Conservation (phyloP, 2,797 vertebrate genomes). For the Schizopygopsis malacanthus region DNA sequence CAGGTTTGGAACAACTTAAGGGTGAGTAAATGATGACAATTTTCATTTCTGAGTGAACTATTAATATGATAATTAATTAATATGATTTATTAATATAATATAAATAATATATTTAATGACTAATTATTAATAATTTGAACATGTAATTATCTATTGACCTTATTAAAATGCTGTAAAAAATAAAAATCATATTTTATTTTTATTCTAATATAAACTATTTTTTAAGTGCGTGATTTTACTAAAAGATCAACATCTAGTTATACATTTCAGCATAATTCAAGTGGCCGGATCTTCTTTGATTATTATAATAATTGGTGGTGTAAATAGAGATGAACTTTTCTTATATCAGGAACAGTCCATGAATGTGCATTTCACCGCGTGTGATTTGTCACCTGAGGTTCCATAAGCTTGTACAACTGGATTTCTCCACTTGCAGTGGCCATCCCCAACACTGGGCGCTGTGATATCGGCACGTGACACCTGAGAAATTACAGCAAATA, state of each 20-base stretch:
- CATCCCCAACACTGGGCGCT: slow-evolving; percentile 81
- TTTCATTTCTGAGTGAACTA: neutral
- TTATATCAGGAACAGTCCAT: too few species aligned
- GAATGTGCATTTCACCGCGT: neutral
- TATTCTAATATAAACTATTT: neutral
- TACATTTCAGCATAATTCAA: neutral
- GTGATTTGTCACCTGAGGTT: slow-evolving; percentile 80
- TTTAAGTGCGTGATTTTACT: neutral
- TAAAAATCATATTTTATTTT: neutral
- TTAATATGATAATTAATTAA: neutral
- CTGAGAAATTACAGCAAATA: slow-evolving; percentile 68
- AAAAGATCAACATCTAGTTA: neutral
- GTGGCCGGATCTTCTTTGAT: neutral
- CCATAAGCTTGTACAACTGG: slow-evolving; percentile 80
- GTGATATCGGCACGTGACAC: slow-evolving; percentile 87
- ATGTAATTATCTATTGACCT: neutral
- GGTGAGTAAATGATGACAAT: neutral
- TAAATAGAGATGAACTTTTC: neutral
- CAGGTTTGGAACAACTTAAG: neutral
- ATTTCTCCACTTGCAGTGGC: slow-evolving; percentile 86
- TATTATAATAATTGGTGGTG: neutral
- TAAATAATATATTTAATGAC: neutral
- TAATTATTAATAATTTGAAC: neutral
- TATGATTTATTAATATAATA: neutral
- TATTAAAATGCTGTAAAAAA: neutral